phyloP scores from a whole-genome alignment of 2,797 vertebrate genomes.

The Tolypeutes matacus region DNA sequence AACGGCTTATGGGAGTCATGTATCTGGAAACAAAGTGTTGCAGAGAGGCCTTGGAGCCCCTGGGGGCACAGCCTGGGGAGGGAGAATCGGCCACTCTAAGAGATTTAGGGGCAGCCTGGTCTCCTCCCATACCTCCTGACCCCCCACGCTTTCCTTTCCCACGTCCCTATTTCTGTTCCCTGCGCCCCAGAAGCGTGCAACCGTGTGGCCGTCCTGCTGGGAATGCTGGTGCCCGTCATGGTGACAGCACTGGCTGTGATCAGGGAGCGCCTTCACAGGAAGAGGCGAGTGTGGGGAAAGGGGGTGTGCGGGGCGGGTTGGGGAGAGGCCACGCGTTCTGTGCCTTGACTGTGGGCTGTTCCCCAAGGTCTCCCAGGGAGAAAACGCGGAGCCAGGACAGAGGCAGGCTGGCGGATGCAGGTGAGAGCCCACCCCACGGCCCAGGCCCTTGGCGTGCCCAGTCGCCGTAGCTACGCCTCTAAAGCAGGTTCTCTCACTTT shows the following conservation, averaged over 20 bases:
- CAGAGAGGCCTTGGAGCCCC: too few species aligned
- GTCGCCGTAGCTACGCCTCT: not conserved
- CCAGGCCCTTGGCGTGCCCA: too few species aligned
- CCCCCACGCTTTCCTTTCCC: not conserved
- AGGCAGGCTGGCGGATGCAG: not conserved
- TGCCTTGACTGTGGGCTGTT: not conserved
- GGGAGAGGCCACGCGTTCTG: too few species aligned
- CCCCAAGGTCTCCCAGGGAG: not conserved
- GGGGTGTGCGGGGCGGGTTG: not conserved
- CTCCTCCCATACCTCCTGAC: too few species aligned
- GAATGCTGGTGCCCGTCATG: slow-evolving; percentile 82
- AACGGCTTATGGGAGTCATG: not conserved
- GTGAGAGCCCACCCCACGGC: not conserved
- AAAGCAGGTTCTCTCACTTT: not conserved
- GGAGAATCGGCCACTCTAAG: not conserved
- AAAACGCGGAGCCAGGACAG: not conserved
- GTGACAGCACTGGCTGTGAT: slow-evolving; percentile 73
- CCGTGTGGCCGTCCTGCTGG: slow-evolving; percentile 87
- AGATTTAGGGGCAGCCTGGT: not conserved
- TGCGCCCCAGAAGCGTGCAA: slow-evolving; percentile 78
- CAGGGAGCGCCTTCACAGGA: slow-evolving; percentile 82
- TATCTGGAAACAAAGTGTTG: not conserved
- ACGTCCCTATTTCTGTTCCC: not conserved
- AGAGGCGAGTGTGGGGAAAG: not conserved
- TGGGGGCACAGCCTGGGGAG: not conserved